Evolutionary conservation across 2,113 vertebrate species (phyloP), one percentile per base, ranked within the genome.

Genomic region (Ammodytes marinus): DNA sequence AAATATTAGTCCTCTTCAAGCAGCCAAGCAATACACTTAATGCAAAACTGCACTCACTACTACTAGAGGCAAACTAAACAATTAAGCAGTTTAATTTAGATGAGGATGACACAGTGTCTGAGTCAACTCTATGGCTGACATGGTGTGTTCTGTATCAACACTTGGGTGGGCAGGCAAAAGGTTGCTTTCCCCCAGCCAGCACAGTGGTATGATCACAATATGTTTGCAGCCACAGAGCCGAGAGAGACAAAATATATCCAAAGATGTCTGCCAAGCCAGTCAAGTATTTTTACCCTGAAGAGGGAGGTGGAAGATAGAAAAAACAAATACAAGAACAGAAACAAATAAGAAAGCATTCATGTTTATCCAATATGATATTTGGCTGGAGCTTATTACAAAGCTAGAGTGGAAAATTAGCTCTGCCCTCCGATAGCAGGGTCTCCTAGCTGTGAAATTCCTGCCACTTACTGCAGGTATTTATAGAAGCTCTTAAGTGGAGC

Each of bases 401-500:
- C 77, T 74, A 67, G 69, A 87, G 78, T 91, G 90, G 94, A 94
- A 93, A 91, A 83, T 85, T 50, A 50, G 68, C 69, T 57, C 64
- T 89, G 85, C 74, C 88, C 88, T 88, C 78, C 79, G 83, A 91
- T 78, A 77, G 57, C 52, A 54, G 78, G 85, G 86, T 78, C 89
- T 81, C 84, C 86, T 84, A 77, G 89, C 89, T 87, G 90, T 81
- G 79, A 91, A 64, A 95, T 95, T 92, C 94, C 92, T 89, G 88
- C 87, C 89, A 88, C 93, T 94, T 92, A 88, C 64, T 27, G 80
- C 42, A 65, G 76, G 53, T 95, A 95, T 95, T 92, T 86, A 94
- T 95, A 96, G 93, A 85, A 27, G 49, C 76, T 70, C 77, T 81
- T 90, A 67, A 57, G 52, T 14, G 76, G 71, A 49, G 80, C 78